Conservation (phyloP, 64 coral and sea anemone species). For the Pachyseris speciosa region DNA sequence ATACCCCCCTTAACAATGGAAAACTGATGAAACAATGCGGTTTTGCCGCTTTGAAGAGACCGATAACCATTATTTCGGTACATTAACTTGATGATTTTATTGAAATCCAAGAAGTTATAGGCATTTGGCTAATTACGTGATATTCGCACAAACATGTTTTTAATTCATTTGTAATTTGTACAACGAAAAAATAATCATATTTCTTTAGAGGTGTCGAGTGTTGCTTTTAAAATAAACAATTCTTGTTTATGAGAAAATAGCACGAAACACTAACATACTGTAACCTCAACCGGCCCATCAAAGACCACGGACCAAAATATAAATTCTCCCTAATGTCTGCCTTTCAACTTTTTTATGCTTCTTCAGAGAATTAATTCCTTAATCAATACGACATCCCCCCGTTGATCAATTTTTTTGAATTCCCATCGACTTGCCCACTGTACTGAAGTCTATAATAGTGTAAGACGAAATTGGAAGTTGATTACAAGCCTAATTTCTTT, state of each 20-base stretch:
- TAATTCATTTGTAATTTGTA: slow-evolving; percentile 3
- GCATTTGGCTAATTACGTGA: neutral
- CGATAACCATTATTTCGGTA: neutral
- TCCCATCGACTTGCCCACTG: no score
- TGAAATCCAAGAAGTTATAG: neutral
- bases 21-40: neutral
- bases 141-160: neutral
- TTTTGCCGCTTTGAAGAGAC: slow-evolving; percentile 1
- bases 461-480: neutral
- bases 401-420: no score
- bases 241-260: no score
- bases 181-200: neutral
- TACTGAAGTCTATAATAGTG: no score
- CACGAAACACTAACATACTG: no score
- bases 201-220: neutral
- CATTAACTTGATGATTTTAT: neutral
- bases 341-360: no score
- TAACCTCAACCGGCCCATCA: no score
- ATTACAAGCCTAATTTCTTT: no score
- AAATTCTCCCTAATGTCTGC: no score
- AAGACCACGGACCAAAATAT: no score
- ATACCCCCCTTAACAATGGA: slow-evolving; percentile 8
- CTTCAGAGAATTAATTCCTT: no score
- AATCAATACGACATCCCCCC: no score
- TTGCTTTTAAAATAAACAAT: neutral